Evolutionary conservation across 2,888 invertebrate genomes (phyloP).

Genomic region (Aphodius granarius): DNA sequence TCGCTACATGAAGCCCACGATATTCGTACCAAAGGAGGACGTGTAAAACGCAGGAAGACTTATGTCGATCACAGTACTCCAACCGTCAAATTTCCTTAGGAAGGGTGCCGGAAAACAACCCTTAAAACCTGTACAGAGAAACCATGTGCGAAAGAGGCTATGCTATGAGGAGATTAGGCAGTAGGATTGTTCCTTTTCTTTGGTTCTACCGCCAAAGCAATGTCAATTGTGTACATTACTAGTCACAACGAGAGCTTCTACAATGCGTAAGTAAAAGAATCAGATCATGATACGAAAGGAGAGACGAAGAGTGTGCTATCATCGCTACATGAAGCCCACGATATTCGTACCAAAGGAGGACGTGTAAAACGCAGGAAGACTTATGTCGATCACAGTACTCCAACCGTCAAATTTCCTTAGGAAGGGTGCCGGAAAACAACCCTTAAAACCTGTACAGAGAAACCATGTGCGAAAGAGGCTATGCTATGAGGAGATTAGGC

Average conservation of each 20-base stretch:
- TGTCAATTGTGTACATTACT: conserved; percentile 67
- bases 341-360: conserved; percentile 43
- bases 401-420: conserved; percentile 65
- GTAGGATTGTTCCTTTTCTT: no score
- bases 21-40: conserved; percentile 43
- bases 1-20: conserved; percentile 52
- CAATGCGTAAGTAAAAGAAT: conserved; percentile 54
- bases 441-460: conserved; percentile 18
- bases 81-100: conserved; percentile 64
- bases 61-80: conserved; percentile 63
- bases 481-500: no score
- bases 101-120: conserved; percentile 51
- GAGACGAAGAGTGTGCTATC: conserved; percentile 42
- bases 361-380: conserved; percentile 45
- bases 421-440: conserved; percentile 51
- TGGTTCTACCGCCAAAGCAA: conserved; percentile 39
- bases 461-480: conserved; percentile 10
- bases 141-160: conserved; percentile 8
- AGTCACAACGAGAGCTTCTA: conserved; percentile 70
- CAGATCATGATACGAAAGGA: neutral
- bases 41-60: conserved; percentile 44
- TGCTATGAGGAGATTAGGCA: no score
- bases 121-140: conserved; percentile 17
- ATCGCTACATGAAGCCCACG: conserved; percentile 54
- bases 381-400: conserved; percentile 62